A percentile compares a stretch with the other conserved stretches of the same genome.
These are phyloP conservation scores for Enteromius afrohamiltoni DNA, from an alignment of 2,797 vertebrate genomes.

Conservation along the genomic window DNA sequence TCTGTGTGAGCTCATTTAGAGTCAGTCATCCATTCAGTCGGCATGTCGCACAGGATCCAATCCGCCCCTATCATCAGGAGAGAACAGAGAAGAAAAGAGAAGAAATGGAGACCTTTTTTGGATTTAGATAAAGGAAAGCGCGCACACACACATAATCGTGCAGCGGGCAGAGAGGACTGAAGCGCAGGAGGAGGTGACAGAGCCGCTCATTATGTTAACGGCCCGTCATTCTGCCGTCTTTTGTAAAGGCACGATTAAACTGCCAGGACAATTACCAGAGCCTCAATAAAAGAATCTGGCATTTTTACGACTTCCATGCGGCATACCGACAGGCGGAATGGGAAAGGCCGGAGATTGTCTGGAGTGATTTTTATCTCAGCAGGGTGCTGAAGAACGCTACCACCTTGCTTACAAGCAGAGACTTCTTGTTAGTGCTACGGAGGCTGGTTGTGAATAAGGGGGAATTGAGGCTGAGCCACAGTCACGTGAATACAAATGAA, in stretches of 20 bases:
- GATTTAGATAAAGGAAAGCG: slow-evolving; percentile 44
- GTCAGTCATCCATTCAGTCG: slow-evolving; percentile 37
- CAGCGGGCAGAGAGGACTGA: slow-evolving; percentile 26
- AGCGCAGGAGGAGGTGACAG: slow-evolving; percentile 48
- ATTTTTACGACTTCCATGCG: slow-evolving; percentile 47
- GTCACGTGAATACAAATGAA: slow-evolving; percentile 62
- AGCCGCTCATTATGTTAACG: slow-evolving; percentile 60
- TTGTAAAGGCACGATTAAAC: slow-evolving; percentile 58
- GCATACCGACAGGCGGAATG: slow-evolving; percentile 3
- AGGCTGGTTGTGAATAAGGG: slow-evolving; percentile 35
- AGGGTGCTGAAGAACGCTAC: slow-evolving; percentile 44
- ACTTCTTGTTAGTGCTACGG: slow-evolving; percentile 52
- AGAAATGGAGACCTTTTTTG: slow-evolving; percentile 45
- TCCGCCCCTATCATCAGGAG: slow-evolving; percentile 36
- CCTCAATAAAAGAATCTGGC: slow-evolving; percentile 49
- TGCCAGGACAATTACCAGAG: slow-evolving; percentile 55
- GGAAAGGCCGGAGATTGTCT: slow-evolving; percentile 44
- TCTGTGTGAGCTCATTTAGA: slow-evolving; percentile 19
- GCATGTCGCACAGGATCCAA: slow-evolving; percentile 32
- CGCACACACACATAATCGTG: slow-evolving; percentile 13
- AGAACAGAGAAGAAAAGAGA: slow-evolving; percentile 34
- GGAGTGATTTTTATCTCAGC: slow-evolving; percentile 51
- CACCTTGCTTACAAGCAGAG: slow-evolving; percentile 48
- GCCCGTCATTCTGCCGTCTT: slow-evolving; percentile 55
- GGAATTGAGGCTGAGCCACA: slow-evolving; percentile 41